These are phyloP conservation scores for Lasioglossum oenotherae DNA, from an alignment of 2,888 invertebrate species.

Conservation along the genomic window DNA sequence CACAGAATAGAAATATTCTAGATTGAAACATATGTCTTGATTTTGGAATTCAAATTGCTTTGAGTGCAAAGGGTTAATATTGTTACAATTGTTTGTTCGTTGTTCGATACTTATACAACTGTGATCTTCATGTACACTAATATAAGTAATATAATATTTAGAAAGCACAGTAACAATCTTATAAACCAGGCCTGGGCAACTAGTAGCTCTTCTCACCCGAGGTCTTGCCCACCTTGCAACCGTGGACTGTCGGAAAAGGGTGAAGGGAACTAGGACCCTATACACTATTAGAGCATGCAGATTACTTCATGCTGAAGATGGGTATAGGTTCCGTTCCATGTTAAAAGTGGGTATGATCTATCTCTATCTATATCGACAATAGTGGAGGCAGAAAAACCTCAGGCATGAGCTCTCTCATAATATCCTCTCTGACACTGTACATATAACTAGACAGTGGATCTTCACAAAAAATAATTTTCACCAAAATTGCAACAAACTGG, in stretches of 20 bases:
- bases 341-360: no score
- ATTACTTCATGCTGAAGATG: no score
- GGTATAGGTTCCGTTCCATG: no score
- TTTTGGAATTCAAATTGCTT: no score
- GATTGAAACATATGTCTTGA: no score
- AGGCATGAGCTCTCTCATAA: no score
- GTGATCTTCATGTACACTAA: not conserved
- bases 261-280: not conserved
- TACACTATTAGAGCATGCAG: no score
- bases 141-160: conserved; percentile 1
- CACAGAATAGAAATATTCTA: no score
- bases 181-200: not conserved
- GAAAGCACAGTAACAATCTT: conserved; percentile 21
- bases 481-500: no score
- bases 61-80: not conserved
- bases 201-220: not conserved
- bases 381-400: no score
- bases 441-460: not conserved
- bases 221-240: not conserved
- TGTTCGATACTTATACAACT: not conserved
- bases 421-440: not conserved
- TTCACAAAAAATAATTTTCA: no score
- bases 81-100: not conserved
- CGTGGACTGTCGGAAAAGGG: not conserved
- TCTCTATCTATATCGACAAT: no score